Conservation (phyloP, 2,113 vertebrate genomes). For the Caretta caretta region DNA sequence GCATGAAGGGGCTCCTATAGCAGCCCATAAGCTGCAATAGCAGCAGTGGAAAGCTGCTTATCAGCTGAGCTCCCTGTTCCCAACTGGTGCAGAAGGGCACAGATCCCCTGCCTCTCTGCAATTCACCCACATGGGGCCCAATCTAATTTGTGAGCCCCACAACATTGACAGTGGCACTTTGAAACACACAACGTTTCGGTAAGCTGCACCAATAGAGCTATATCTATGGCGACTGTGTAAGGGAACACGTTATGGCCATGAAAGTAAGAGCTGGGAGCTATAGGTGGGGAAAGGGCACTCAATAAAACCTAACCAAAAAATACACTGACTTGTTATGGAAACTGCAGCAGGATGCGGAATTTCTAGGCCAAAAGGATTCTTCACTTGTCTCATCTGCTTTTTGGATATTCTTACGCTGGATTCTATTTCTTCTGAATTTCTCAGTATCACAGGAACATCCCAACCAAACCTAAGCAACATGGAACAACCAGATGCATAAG, state of each 20-base stretch:
- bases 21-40: background rate
- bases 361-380: slow-evolving; percentile 92
- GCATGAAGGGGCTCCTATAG: background rate
- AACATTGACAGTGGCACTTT: background rate
- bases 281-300: background rate
- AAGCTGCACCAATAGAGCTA: background rate
- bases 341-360: slow-evolving; percentile 77
- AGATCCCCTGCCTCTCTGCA: background rate
- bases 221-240: background rate
- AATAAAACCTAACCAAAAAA: background rate
- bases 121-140: background rate
- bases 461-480: slow-evolving; percentile 88
- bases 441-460: slow-evolving; percentile 93
- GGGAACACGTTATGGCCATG: background rate
- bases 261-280: background rate
- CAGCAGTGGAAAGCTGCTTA: background rate
- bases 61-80: background rate
- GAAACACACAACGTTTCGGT: background rate
- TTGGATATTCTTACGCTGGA: slow-evolving; percentile 83
- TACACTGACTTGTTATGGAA: slow-evolving; percentile 86
- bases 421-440: slow-evolving; percentile 90
- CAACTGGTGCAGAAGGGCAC: background rate
- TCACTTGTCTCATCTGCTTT: slow-evolving; percentile 94
- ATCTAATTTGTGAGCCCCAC: background rate
- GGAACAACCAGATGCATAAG: slow-evolving; percentile 18